Conservation (phyloP, 2,797 vertebrate species). For the Ispidina picta region DNA sequence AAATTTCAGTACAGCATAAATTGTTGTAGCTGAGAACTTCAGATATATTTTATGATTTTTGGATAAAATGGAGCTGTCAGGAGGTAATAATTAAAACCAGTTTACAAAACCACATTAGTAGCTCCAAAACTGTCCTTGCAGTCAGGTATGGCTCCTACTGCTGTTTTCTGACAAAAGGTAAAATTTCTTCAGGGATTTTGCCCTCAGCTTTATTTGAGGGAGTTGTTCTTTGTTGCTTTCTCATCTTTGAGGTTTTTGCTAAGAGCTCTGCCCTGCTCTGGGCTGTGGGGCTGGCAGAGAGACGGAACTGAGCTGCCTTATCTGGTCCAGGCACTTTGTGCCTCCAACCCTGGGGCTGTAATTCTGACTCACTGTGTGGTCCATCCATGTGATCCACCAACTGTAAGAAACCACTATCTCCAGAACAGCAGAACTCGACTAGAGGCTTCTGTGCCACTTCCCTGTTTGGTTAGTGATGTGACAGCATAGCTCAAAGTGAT, state of each 20-base stretch:
- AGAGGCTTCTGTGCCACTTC: background rate
- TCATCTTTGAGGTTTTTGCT: background rate
- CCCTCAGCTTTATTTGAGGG: background rate
- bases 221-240: background rate
- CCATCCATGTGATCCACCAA: background rate
- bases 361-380: background rate
- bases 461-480: background rate
- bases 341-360: background rate
- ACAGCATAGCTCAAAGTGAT: background rate
- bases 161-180: background rate
- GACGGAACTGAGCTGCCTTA: slow-evolving; percentile 30
- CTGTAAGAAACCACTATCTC: background rate
- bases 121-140: background rate
- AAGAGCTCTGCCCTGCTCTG: background rate
- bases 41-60: background rate
- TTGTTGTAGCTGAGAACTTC: background rate
- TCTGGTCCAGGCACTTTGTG: slow-evolving; percentile 24
- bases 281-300: background rate
- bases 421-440: background rate
- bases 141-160: background rate
- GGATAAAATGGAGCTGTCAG: background rate
- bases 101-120: background rate
- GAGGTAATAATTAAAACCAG: background rate
- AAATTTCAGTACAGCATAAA: background rate
- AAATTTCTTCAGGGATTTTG: background rate